Base-by-base conservation (phyloP, 2,113 vertebrate species). In the Lynx canadensis region DNA sequence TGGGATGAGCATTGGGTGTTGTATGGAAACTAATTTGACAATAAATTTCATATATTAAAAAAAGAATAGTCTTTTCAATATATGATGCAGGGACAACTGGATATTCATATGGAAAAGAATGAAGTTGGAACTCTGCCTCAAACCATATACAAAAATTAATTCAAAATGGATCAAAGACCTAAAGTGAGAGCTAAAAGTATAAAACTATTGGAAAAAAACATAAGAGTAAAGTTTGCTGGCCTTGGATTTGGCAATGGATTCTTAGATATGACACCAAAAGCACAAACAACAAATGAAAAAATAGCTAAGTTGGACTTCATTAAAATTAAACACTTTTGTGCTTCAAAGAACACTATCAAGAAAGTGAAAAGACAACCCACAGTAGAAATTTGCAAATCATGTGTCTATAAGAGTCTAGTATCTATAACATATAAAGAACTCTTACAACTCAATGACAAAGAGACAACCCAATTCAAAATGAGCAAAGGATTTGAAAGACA, bases 41-140 rank as follows among this genome's bases (percentile, higher is more conserved):
- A 45, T 45, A 45, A 45, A 45, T 45, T 45, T 45, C 7, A 45
- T 45, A 45, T 45, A 45, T 45, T 45, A 45, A 45, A 45, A 45
- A 80, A 97, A 76, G 31, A 93, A 68, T 76, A 80, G 50, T 31
- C 31, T 91, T 94, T 96, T 95, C 27, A 89, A 68, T 29, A 66
- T 82, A 89, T 76, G 23, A 81, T 92, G 1, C 16, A 85, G 13
- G 41, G 11, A 16, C 31, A 90, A 86, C 45, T 83, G 15, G 23
- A 91, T 92, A 83, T 29, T 38, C 31, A 73, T 52, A 76, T 86
- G 38, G 31, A 86, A 68, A 92, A 74, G 10, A 93, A 73, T 91
- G 27, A 85, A 50, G 23, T 74, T 74, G 65, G 55, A 52, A 27
- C 12, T 18, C 71, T 86, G 90, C 65, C 36, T 95, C 69, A 79